Base-by-base conservation (phyloP, 2,113 vertebrate genomes). In the Paramormyrops kingsleyae region DNA sequence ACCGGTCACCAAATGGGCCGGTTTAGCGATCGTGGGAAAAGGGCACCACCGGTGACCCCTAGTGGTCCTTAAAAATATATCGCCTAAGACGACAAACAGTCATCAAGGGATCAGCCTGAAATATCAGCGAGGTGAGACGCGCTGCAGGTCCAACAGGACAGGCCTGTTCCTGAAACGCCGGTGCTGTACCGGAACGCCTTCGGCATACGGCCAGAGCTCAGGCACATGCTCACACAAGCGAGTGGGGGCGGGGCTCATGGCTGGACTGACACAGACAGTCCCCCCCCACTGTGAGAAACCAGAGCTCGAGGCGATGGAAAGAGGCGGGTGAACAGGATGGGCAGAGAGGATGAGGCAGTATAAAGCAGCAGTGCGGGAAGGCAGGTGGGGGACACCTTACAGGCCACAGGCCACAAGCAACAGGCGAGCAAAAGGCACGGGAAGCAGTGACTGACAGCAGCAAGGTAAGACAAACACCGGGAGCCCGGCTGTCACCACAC, bases 351-450 rank as follows among this genome's bases (percentile, higher is more conserved):
- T 39, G 74, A 42, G 74, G 13, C 12, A 1, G 74, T 80, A 80
- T 80, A 80, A 80, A 80, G 35, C 35, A 42, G 74, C 74, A 42
- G 13, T 2, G 3, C 46, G 17, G 4, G 8, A 46, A 85, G 42
- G 24, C 47, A 86, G 44, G 3, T 21, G 12, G 49, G 52, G 27
- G 27, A 53, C 21, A 80, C 3, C n/a, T 39, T 62, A 24, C 97
- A 98, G 95, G 98, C 98, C 97, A 96, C 95, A n/a, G 92, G 92
- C 95, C 97, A 96, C 95, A n/a, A 92, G 92, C 95, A 96, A 95
- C 92, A 93, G 95, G 94, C 95, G 94, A 95, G 90, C 92, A 95
- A 94, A 93, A 56, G 35, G 39, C 47, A 83, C 47, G 3, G 15
- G 35, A 94, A 94, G 94, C 95, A 42, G 27, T 27, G 95, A 95